Percentiles rank a stretch among this genome's conserved stretches.
Evolutionary conservation across 2,888 invertebrate species (phyloP).

Genomic region (Carcina quercana): DNA sequence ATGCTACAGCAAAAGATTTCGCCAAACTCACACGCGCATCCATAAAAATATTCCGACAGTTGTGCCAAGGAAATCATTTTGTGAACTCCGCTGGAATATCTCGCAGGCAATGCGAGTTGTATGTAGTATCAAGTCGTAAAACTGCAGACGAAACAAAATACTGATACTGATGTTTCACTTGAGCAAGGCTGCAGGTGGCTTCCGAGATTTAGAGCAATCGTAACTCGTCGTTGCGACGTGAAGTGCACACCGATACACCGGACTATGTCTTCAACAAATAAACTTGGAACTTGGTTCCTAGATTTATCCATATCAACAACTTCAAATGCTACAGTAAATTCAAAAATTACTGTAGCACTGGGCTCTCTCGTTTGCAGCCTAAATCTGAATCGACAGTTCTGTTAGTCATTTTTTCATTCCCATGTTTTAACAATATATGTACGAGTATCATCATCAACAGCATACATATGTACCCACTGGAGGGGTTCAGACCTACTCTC

Average conservation of each 20-base stretch:
- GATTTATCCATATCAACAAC: too few species aligned
- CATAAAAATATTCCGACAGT: slow-evolving; percentile 8
- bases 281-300: too few species aligned
- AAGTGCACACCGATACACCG: slow-evolving; percentile 7
- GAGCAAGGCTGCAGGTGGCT: slow-evolving; percentile 12
- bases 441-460: too few species aligned
- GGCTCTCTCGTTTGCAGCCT: too few species aligned
- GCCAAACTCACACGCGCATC: slow-evolving; percentile 5
- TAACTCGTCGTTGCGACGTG: slow-evolving; percentile 13
- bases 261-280: too few species aligned
- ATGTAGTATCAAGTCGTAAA: slow-evolving; percentile 23
- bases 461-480: too few species aligned
- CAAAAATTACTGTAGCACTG: too few species aligned
- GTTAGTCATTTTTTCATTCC: too few species aligned
- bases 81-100: slow-evolving; percentile 10
- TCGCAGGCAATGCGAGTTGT: slow-evolving; percentile 12
- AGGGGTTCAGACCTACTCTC: too few species aligned
- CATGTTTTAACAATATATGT: too few species aligned
- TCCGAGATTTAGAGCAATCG: slow-evolving; percentile 23
- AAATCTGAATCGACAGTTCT: too few species aligned
- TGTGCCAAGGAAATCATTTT: slow-evolving; percentile 14
- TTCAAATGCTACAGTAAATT: too few species aligned
- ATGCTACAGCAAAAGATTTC: slow-evolving; percentile 1
- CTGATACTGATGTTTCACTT: slow-evolving; percentile 19
- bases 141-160: slow-evolving; percentile 29